Evolutionary conservation across 2,797 vertebrate genomes (phyloP).

Genomic region (Danio jaintianensis): DNA sequence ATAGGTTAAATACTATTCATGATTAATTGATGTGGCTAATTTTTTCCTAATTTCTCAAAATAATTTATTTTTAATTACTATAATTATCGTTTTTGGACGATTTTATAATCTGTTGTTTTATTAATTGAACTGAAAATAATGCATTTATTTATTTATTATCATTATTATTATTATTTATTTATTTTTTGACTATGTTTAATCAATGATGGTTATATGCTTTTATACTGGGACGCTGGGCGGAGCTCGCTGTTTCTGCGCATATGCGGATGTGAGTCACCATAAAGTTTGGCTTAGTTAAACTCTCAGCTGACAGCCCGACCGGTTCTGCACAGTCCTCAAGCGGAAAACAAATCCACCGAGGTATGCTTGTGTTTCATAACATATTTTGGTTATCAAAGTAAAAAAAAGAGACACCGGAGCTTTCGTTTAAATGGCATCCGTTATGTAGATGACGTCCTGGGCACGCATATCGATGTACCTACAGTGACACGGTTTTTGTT

Average conservation of each 20-base stretch:
- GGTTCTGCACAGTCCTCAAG: background rate
- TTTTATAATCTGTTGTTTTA: background rate
- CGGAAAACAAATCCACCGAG: background rate
- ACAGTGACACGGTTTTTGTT: background rate
- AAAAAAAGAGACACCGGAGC: too few species aligned
- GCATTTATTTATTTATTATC: background rate
- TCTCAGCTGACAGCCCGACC: background rate
- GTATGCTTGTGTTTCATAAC: background rate
- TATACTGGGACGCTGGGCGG: background rate
- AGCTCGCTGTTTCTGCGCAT: slow-evolving; percentile 34
- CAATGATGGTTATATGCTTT: background rate
- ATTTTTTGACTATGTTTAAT: too few species aligned
- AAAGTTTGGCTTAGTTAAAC: background rate
- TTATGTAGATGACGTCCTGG: background rate
- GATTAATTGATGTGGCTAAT: background rate
- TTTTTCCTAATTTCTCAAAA: background rate
- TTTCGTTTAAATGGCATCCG: background rate
- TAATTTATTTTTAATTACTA: background rate
- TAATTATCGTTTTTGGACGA: too few species aligned
- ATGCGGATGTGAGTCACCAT: slow-evolving; percentile 46
- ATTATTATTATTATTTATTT: too few species aligned
- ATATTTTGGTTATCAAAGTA: background rate
- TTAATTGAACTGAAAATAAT: background rate
- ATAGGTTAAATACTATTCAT: background rate
- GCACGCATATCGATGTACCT: background rate